These are phyloP conservation scores for Oxystoma pomonae DNA, from an alignment of 2,888 invertebrate genomes.

Conservation along the genomic window DNA sequence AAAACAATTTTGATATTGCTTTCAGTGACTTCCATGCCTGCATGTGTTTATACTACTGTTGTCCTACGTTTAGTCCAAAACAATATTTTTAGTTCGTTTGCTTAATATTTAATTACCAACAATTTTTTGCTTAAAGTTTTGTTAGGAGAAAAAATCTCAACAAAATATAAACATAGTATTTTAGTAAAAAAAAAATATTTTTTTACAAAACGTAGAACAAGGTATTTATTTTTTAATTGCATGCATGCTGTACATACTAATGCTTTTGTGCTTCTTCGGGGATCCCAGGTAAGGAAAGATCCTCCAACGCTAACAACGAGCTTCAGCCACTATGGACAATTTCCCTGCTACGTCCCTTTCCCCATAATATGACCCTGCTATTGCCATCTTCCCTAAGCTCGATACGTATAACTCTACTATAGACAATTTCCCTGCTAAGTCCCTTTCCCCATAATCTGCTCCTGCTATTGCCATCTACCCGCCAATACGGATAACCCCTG, in stretches of 20 bases:
- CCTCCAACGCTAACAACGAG: constrained; percentile 45
- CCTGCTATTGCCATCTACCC: constrained; percentile 13
- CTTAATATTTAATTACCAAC: too few relatives aligned
- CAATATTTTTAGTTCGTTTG: too few relatives aligned
- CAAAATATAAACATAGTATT: too few relatives aligned
- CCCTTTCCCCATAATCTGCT: constrained; percentile 20
- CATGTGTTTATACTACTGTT: too few relatives aligned
- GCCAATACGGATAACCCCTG: constrained; percentile 11
- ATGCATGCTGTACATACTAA: constrained; percentile 36
- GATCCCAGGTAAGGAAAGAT: constrained; percentile 43
- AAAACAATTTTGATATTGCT: too few relatives aligned
- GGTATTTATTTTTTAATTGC: neutral
- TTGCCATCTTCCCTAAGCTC: constrained; percentile 16
- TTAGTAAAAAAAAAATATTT: too few relatives aligned
- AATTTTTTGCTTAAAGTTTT: too few relatives aligned
- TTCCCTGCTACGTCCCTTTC: constrained; percentile 28
- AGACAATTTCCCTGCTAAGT: constrained; percentile 28
- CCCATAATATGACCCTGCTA: constrained; percentile 19
- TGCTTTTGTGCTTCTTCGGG: constrained; percentile 30
- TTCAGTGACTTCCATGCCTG: too few relatives aligned
- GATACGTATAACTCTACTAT: constrained; percentile 28
- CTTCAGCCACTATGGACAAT: constrained; percentile 37
- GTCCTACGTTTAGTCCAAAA: too few relatives aligned
- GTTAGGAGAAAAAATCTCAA: too few relatives aligned
- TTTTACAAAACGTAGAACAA: too few relatives aligned